phyloP scores from a whole-genome alignment of 2,888 invertebrate species.

The Noctua fimbriata region DNA sequence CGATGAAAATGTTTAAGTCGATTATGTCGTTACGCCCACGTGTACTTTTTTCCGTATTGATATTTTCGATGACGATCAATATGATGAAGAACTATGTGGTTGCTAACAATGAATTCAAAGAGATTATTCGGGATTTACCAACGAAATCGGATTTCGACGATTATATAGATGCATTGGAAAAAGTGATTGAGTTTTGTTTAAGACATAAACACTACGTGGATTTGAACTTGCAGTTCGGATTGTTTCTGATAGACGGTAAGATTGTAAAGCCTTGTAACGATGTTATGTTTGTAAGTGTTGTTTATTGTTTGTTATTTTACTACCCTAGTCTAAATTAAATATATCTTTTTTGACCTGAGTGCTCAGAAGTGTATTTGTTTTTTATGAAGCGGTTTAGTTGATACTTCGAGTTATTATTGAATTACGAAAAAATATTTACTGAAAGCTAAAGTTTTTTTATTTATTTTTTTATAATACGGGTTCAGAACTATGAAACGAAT shows the following conservation, averaged over 20 bases:
- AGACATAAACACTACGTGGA: slow-evolving; percentile 71
- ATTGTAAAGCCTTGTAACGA: slow-evolving; percentile 33
- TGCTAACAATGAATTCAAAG: not conserved
- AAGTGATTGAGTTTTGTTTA: slow-evolving; percentile 69
- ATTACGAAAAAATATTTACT: not conserved
- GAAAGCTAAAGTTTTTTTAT: not conserved
- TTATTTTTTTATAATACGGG: not conserved
- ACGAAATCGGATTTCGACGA: slow-evolving; percentile 67
- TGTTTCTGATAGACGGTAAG: slow-evolving; percentile 79
- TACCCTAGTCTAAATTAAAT: not conserved
- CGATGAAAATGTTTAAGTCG: slow-evolving; percentile 21
- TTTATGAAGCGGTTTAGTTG: not conserved
- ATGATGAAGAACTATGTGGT: slow-evolving; percentile 13
- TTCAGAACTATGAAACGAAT: not conserved
- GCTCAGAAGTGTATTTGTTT: no score
- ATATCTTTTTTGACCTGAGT: not conserved
- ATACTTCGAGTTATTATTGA: not conserved
- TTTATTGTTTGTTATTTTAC: not conserved
- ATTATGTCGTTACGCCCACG: slow-evolving; percentile 4
- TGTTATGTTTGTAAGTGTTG: not conserved
- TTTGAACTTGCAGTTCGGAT: slow-evolving; percentile 76
- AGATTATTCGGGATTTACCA: slow-evolving; percentile 65
- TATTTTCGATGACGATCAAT: slow-evolving; percentile 4
- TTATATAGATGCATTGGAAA: slow-evolving; percentile 73
- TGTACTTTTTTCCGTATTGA: slow-evolving; percentile 16